Evolutionary conservation across 2,797 vertebrate genomes (phyloP), one percentile per base, ranked within the genome.

Genomic region (Tinamus major): DNA sequence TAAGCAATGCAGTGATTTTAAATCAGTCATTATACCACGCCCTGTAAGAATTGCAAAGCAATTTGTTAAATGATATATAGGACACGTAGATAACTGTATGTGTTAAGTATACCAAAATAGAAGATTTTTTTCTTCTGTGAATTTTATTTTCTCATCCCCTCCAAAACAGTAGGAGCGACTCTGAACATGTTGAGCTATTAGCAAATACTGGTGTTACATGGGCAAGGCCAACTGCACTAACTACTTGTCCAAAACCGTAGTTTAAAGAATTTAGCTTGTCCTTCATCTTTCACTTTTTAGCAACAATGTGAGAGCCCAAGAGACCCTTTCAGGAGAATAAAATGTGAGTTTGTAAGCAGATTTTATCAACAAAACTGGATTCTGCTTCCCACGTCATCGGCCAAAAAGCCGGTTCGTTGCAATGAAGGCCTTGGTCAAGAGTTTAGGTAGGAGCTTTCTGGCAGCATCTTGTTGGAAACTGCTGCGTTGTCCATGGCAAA

Each of bases 1-100:
- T 97, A 97, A 98, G 98, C 97, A 97, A 98, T 98, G 98, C 98
- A 79, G 98, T 97, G 97, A 97, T 97, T 98, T 98, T 98, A 98
- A 98, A 98, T 98, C 98, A 97, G 97, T 96, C 97, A 96, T 80
- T 97, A 96, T 82, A 96, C 98, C 98, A 98, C 97, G 83, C 98
- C 98, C 98, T 96, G 79, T 90, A 88, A 97, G 96, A 96, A 95
- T 96, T 93, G 80, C 96, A 93, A 97, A 98, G 97, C 96, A 97
- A 97, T 97, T 97, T 97, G 97, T 98, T 97, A 97, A 97, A 96
- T 96, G 97, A 97, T 97, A 94, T 96, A 97, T 95, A 94, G 97
- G 96, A 95, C 90, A 81, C 13, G 5, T 93, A 95, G 96, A 95
- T 95, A 94, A 89, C 80, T 81, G 88, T 90, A 85, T 96, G 96